A percentile compares a stretch with the other conserved stretches of the same genome.
These are phyloP conservation scores for Ciona savignyi DNA, from an alignment of 23 tunicate genomes.

Conservation along the genomic window DNA sequence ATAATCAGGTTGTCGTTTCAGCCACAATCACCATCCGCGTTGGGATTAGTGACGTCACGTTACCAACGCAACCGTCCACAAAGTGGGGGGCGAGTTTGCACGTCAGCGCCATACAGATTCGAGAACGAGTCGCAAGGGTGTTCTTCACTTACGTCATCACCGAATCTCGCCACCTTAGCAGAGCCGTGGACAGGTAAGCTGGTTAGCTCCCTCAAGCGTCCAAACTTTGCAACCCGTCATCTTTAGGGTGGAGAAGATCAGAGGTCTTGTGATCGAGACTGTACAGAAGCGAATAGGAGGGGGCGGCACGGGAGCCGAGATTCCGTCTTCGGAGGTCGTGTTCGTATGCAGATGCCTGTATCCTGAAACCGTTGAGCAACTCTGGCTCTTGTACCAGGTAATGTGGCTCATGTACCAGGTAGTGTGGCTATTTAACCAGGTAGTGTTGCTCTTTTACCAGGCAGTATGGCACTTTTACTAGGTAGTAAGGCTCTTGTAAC, in stretches of 20 bases:
- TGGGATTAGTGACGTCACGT: conserved; percentile 58
- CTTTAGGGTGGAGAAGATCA: conserved; percentile 61
- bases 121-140: conserved; percentile 75
- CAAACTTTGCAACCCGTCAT: too few species aligned
- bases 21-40: conserved; percentile 58
- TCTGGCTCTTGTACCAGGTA: conserved; percentile 86
- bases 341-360: conserved; percentile 74
- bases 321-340: conserved; percentile 58
- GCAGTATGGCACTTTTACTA: too few species aligned
- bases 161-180: conserved; percentile 55
- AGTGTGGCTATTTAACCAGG: too few species aligned
- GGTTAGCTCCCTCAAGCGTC: neutral
- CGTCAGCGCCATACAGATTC: conserved; percentile 60
- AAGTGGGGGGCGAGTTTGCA: conserved; percentile 85
- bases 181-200: conserved; percentile 84
- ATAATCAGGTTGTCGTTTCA: conserved; percentile 8
- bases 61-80: conserved; percentile 60
- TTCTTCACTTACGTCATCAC: conserved; percentile 58
- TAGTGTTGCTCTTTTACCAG: too few species aligned
- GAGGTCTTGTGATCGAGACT: conserved; percentile 73
- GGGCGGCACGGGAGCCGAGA: conserved; percentile 55
- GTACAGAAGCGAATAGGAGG: conserved; percentile 66
- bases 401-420: too few species aligned
- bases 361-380: conserved; percentile 82
- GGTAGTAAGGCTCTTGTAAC: too few species aligned